Base-by-base conservation (phyloP, 1,140 invertebrate genomes). In the Drosophila obscura region DNA sequence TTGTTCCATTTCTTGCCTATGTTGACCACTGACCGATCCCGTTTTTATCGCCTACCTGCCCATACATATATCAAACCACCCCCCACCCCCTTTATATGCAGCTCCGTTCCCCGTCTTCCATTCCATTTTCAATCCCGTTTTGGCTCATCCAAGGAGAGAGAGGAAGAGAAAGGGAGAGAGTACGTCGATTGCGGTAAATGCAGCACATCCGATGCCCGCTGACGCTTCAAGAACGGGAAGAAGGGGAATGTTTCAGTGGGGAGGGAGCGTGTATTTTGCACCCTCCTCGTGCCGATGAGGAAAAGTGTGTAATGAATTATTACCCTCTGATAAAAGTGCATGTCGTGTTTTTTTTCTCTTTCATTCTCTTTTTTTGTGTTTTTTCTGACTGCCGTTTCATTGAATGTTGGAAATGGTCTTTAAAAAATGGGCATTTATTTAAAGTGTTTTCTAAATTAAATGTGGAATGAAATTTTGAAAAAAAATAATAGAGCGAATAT, bases 271-370 rank as follows among this genome's bases (percentile, higher is more conserved):
- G 35, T 39, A 13, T 39, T 2, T 11, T 39, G 11, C 9, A 11
- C 8, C 8, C 9, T 35, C 31, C 31, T 9, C 31, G 3, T 35
- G 9, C 35, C 35, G 35, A 13, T 50, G 49, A 63, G 72, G 72
- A 88, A 81, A 89, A 73, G 80, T 85, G 84, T 84, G 84, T 89
- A 89, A 89, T 89, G 84, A 89, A 89, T 89, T 89, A 89, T 89
- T 89, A 80, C 84, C 71, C 71, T 89, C 77, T 55, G 84, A 89
- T 89, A 89, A 89, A 89, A 89, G 71, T 80, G 85, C 85, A 81
- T 75, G 83, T 80, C 73, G 80, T 69, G 65, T 68, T 83, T 66
- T 69, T 77, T 46, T 24, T 43, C 46, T 60, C 26, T 60, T 5
- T 16, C 43, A 2, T 53, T 15, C 52, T 56, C 31, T n/a, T 49